Evolutionary conservation across 2,113 vertebrate genomes (phyloP).

Genomic region (Anthoscopus minutus): DNA sequence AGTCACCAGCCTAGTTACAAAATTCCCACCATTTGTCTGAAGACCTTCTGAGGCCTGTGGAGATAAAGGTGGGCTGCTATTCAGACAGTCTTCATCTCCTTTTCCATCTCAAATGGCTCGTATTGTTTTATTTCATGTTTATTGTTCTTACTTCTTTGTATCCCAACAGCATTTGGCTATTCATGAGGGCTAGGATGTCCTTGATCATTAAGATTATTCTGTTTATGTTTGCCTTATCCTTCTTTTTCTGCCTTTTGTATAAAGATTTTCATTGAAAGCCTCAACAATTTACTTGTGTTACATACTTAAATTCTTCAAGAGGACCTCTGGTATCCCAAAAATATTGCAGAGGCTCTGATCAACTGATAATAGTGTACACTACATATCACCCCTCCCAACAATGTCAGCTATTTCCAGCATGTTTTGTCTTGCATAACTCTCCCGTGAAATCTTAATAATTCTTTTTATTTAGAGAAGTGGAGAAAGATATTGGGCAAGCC

Average conservation of each 20-base stretch:
- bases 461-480: background rate
- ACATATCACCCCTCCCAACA: background rate
- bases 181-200: background rate
- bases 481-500: background rate
- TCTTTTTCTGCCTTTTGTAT: background rate
- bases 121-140: background rate
- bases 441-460: background rate
- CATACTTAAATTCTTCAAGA: background rate
- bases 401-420: background rate
- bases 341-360: background rate
- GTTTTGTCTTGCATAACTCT: background rate
- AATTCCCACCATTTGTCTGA: background rate
- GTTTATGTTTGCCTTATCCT: background rate
- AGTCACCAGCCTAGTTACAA: background rate
- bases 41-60: background rate
- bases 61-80: background rate
- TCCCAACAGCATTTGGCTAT: background rate
- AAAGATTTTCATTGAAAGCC: background rate
- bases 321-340: background rate
- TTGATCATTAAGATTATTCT: background rate
- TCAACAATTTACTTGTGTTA: background rate
- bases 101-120: fast-evolving
- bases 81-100: background rate
- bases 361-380: background rate
- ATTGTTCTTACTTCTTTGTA: background rate